Evolutionary conservation across 1,140 invertebrate genomes (phyloP).

Genomic region (Nephila pilipes): DNA sequence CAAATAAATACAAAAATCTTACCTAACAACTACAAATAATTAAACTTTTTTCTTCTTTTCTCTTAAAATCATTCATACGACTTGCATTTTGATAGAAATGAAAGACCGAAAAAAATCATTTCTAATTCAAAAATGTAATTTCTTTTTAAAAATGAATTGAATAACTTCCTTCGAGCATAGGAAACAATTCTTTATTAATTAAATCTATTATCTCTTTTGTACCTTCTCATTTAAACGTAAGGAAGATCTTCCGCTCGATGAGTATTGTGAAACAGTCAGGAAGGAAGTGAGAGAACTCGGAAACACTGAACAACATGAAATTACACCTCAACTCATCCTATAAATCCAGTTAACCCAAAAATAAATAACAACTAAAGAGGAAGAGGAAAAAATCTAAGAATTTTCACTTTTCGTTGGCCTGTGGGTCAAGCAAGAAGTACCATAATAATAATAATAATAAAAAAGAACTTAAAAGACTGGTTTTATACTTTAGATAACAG

Average conservation of each 20-base stretch:
- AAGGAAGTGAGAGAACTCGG: slow-evolving; percentile 31
- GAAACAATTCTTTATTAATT: not conserved
- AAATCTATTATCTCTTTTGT: not conserved
- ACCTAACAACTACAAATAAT: too few relatives aligned
- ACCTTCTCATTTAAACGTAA: not conserved
- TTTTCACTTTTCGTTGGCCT: slow-evolving; percentile 51
- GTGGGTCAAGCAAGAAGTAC: slow-evolving; percentile 6
- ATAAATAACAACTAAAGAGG: slow-evolving; percentile 24
- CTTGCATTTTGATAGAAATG: not conserved
- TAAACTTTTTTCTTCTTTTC: not conserved
- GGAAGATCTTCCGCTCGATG: not conserved
- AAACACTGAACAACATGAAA: not conserved
- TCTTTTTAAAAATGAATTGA: not conserved
- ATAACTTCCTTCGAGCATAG: not conserved
- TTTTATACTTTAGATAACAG: not conserved
- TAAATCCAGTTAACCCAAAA: slow-evolving; percentile 50
- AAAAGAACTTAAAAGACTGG: slow-evolving; percentile 19
- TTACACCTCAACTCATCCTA: slow-evolving; percentile 23
- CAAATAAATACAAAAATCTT: too few relatives aligned
- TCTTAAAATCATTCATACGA: too few relatives aligned
- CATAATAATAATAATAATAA: slow-evolving; percentile 30
- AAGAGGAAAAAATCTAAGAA: slow-evolving; percentile 22
- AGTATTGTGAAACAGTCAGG: slow-evolving; percentile 9
- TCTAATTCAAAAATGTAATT: not conserved
- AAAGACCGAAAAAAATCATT: not conserved